Evolutionary conservation across 2,888 invertebrate genomes (phyloP), one percentile per base, ranked within the genome.

Genomic region (Pelosia muscerda): DNA sequence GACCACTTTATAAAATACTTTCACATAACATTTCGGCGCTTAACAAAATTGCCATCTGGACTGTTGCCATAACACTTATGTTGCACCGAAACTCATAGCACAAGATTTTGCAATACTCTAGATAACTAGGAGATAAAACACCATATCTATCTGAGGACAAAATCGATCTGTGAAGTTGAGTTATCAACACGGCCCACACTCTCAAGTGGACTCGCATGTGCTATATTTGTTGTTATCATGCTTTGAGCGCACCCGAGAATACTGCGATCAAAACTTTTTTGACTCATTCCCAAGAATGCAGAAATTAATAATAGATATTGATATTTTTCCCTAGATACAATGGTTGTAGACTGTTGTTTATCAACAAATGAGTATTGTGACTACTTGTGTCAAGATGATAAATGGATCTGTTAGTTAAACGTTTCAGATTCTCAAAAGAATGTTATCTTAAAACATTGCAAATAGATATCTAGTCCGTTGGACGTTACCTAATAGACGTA

Each of bases 101-200:
- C 66, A 63, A 83, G 80, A 86, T 87, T 88, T 86, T 81, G 87
- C 85, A 88, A 88, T 75, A 81, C 66, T 79, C 79, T 71, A 87
- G 90, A 91, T 92, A 90, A 85, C 15, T 34, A 68, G 67, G 69
- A 88, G 92, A 93, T 92, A 92, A 89, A 81, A 28, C 75, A 66
- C 76, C 81, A 84, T 88, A 88, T 87, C 85, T 76, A 80, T 78
- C 75, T 79, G 77, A 76, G 75, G 78, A 78, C 77, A 78, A 80
- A 86, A 89, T 87, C 85, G 85, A 89, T 89, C 81, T 76, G 80
- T 76, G 81, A 75, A 70, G 66, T 57, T 55, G 60, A 77, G 78
- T 87, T 90, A 90, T 89, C 90, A 82, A 77, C 53, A 10, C 53
- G 66, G 56, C 63, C 65, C 63, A 34, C 71, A 72, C 76, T 75